Evolutionary conservation across 35 echinoderm and acorn worm genomes (phyloP), one percentile per base, ranked within the genome.

Genomic region (Apostichopus parvimensis): DNA sequence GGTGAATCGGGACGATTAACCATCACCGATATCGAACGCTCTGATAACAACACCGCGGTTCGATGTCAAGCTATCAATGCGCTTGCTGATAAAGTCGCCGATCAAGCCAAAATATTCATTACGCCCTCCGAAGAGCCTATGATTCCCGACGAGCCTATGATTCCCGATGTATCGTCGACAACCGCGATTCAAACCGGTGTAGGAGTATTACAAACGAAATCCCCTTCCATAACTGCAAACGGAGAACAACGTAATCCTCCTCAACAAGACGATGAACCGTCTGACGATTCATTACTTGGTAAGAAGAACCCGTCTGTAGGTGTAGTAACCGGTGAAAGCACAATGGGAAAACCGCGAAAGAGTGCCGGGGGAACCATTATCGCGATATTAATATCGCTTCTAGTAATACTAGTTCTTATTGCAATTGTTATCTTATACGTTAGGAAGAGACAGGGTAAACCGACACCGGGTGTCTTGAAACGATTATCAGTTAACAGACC

Each of bases 21-120:
- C 8, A 91, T 91, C 55, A 91, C 5, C 34, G 59, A 91, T 57
- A 56, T 91, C n/a, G 12, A 57, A 60, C 17, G 18, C 13, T 77
- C 89, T 24, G 89, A 91, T 79, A 91, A 91, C 59, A 78, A 78
- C 53, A 91, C 89, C n/a, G 45, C 89, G 17, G 77, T 91, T 53
- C 70, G 89, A 21, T 91, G 89, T 78, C 71, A 60, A 57, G 89
- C 89, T 53, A 91, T 72, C 28, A 91, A 91, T 34, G 11, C 8
- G 22, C 89, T 78, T 11, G 72, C 20, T 24, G 89, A 91, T 17
- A 77, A 76, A 24, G 17, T 91, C 12, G 25, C 23, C 52, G 62
- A 72, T 17, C 61, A 25, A 18, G 6, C 61, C 8, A 5, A 4
- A 52, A 20, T 88, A 21, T 88, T 73, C 17, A 72, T 88, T 2